phyloP scores from a whole-genome alignment of 1,140 invertebrate genomes.

The Oryctes rhinoceros region DNA sequence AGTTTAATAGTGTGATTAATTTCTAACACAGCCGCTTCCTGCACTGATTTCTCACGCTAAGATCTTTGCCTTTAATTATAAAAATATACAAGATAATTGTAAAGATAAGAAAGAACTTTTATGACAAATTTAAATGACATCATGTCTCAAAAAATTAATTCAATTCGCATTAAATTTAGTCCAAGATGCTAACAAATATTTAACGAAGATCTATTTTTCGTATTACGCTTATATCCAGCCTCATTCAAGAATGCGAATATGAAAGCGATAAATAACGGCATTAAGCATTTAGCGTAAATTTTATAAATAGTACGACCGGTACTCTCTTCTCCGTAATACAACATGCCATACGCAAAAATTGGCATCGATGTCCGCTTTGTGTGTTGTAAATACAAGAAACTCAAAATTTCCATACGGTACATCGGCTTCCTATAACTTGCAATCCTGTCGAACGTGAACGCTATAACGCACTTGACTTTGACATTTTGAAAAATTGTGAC shows the following conservation, averaged over 20 bases:
- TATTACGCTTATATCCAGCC: not conserved
- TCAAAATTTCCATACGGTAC: not conserved
- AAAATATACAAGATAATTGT: too few relatives aligned
- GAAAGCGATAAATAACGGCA: conserved; percentile 10
- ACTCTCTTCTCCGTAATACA: not conserved
- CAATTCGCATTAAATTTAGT: too few relatives aligned
- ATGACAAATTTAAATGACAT: too few relatives aligned
- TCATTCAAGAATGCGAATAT: not conserved
- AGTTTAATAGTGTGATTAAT: not conserved
- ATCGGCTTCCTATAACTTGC: too few relatives aligned
- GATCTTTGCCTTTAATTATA: too few relatives aligned
- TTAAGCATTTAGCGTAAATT: not conserved
- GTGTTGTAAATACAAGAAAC: not conserved
- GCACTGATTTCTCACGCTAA: not conserved
- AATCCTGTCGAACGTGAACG: too few relatives aligned
- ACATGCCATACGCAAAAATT: conserved; percentile 16
- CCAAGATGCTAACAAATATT: not conserved
- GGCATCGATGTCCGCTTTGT: not conserved
- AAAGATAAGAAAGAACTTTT: too few relatives aligned
- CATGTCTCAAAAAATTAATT: too few relatives aligned
- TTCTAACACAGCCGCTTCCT: not conserved
- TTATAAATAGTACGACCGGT: conserved; percentile 28
- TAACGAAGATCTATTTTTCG: not conserved
- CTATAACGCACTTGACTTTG: too few relatives aligned
- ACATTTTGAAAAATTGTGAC: too few relatives aligned